Base-by-base conservation (phyloP, 2,797 vertebrate species). In the Etheostoma perlongum region DNA sequence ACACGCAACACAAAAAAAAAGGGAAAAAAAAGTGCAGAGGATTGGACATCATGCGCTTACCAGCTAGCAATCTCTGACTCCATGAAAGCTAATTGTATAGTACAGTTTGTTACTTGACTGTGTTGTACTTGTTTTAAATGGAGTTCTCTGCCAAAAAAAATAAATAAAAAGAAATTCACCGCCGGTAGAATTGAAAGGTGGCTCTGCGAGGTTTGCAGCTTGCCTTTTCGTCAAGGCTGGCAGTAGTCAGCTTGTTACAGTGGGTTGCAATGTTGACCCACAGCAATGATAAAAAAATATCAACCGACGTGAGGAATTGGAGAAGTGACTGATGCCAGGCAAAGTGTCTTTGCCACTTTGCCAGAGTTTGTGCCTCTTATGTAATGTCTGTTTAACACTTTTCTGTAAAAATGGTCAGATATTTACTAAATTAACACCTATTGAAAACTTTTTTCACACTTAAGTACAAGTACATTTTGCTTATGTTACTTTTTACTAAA, bases 171-270 rank as follows among this genome's bases (percentile, higher is more conserved):
- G 62, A 61, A 19, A 49, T 49, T 48, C 36, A 40, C 36, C 36
- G 10, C 36, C 10, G 25, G 30, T 44, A 10, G 25, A 49, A 48
- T 25, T 47, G 11, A 40, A 66, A 23, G 7, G 18, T 2, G 54
- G 47, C 55, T 27, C 55, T 21, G 57, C 51, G 33, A 42, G 23
- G 53, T 46, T 58, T 63, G 44, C 59, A 63, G 59, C 27, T 65
- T 23, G 25, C 40, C 36, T 47, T 12, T 18, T 46, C 0, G 5
- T 19, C 30, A 16, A 52, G 23, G 6, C 63, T 48, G 44, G 51
- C 69, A 62, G 36, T 12, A 67, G 47, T 59, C 23, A 12, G 21
- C 27, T 48, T 13, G 48, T 48, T 40, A 48, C 18, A 30, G 6
- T 27, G 21, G 40, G 13, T 19, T 21, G 18, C 12, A 23, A 51